Evolutionary conservation across 2,113 vertebrate genomes (phyloP).

Genomic region (Sinocyclocheilus maitianheensis): DNA sequence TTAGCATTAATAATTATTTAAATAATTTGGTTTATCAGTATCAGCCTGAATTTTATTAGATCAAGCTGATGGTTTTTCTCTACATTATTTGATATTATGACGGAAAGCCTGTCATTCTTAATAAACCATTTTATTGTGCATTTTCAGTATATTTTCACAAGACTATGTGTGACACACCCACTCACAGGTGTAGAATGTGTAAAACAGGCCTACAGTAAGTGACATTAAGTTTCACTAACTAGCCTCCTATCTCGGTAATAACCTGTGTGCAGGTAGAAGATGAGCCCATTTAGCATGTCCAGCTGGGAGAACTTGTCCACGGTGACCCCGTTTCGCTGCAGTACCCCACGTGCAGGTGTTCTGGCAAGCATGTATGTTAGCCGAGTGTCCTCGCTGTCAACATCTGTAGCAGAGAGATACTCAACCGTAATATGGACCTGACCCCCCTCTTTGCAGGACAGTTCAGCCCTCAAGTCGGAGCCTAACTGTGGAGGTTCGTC

Average conservation of each 20-base stretch:
- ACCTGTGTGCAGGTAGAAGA: conserved; percentile 74
- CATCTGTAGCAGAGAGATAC: conserved; percentile 71
- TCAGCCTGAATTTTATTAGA: too few species aligned
- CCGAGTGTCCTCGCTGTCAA: conserved; percentile 68
- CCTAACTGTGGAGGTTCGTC: conserved; percentile 70
- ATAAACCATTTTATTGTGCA: neutral
- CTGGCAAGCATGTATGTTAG: conserved; percentile 70
- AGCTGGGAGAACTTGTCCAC: conserved; percentile 75
- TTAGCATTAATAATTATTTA: too few species aligned
- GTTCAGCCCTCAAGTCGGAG: conserved; percentile 57
- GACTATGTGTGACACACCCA: neutral
- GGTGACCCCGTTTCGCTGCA: conserved; percentile 62
- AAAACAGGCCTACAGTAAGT: neutral
- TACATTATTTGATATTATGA: too few species aligned
- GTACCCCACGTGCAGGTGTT: conserved; percentile 60
- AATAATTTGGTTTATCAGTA: too few species aligned
- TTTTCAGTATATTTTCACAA: neutral
- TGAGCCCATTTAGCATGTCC: conserved; percentile 71
- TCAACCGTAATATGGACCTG: conserved; percentile 67
- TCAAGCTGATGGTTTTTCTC: too few species aligned
- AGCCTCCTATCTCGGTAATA: conserved; percentile 22
- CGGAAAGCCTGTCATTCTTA: neutral
- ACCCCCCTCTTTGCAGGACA: conserved; percentile 67
- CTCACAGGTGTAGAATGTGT: neutral
- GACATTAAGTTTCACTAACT: conserved; percentile 1